phyloP scores from a whole-genome alignment of 2,797 vertebrate genomes.

The Liasis olivaceus region DNA sequence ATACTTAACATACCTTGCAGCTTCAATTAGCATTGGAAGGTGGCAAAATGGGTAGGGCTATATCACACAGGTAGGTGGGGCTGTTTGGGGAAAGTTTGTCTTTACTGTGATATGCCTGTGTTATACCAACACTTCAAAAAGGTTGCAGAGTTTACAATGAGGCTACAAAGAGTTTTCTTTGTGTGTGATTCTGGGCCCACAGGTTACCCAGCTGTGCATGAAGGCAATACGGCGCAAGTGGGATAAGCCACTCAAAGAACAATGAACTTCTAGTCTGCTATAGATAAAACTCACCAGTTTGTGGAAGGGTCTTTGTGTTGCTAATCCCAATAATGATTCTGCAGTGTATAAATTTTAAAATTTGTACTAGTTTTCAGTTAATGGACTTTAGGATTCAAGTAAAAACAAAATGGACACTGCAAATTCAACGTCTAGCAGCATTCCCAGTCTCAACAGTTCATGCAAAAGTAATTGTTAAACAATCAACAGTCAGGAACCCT shows the following conservation, averaged over 20 bases:
- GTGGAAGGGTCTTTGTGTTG: not conserved
- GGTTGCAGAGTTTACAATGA: not conserved
- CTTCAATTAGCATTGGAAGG: not conserved
- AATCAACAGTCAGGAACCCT: not conserved
- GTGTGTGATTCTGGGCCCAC: not conserved
- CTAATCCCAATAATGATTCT: not conserved
- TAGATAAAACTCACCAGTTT: not conserved
- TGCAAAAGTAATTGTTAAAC: not conserved
- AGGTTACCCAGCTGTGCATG: not conserved
- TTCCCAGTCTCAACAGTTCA: not conserved
- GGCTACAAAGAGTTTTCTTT: not conserved
- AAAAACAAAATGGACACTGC: not conserved
- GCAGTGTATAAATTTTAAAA: not conserved
- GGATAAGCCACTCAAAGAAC: not conserved
- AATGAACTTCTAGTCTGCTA: not conserved
- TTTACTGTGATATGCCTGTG: not conserved
- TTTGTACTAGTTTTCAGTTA: not conserved
- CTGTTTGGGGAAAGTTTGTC: not conserved
- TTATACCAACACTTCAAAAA: not conserved
- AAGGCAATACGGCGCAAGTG: not conserved
- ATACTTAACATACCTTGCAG: not conserved
- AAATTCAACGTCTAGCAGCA: not conserved
- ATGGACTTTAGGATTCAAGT: not conserved
- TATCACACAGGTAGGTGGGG: not conserved
- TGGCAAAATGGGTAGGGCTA: not conserved